Evolutionary conservation across 2,113 vertebrate genomes (phyloP).

Genomic region (Prunella fulvescens): DNA sequence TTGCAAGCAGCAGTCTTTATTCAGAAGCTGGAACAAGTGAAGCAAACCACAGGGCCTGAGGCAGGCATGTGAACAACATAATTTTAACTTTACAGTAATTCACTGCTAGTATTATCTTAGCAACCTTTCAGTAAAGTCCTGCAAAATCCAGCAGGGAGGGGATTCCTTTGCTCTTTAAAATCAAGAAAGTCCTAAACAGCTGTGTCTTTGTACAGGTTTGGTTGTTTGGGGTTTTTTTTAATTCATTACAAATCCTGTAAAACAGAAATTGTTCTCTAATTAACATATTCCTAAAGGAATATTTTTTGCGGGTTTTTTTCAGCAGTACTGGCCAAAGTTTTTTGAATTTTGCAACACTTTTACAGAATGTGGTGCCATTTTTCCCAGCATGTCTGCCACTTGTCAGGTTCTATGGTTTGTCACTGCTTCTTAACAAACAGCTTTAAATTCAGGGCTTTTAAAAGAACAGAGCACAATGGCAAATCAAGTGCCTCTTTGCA

Average conservation of each 20-base stretch:
- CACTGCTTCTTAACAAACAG: background rate
- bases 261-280: background rate
- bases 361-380: background rate
- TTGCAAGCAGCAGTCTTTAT: background rate
- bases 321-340: background rate
- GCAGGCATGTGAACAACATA: background rate
- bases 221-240: rapidly evolving
- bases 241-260: background rate
- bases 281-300: background rate
- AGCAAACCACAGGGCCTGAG: background rate
- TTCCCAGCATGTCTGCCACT: background rate
- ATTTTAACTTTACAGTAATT: background rate
- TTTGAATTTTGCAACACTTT: background rate
- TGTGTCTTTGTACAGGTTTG: background rate
- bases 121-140: background rate
- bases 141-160: background rate
- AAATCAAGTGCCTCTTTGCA: background rate
- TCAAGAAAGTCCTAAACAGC: background rate
- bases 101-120: background rate
- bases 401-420: background rate
- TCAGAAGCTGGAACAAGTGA: constrained; percentile 8
- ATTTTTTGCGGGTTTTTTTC: background rate
- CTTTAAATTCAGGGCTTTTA: background rate
- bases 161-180: background rate
- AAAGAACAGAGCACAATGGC: background rate